Conservation (phyloP, 2,888 invertebrate species). For the Limnephilus lunatus region DNA sequence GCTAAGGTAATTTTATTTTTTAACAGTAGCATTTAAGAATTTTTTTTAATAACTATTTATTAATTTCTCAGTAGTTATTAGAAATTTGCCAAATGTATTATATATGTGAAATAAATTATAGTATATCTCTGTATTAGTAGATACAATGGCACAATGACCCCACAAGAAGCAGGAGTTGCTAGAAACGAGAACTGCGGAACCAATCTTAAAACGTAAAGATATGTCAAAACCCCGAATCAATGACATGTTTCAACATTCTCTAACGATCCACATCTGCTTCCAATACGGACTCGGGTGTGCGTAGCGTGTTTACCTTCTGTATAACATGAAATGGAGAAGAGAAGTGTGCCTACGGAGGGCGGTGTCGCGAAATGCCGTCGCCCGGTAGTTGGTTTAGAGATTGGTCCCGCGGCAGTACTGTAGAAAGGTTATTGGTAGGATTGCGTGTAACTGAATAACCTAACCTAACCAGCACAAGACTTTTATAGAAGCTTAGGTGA, state of each 20-base stretch:
- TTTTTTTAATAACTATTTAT: conserved; percentile 50
- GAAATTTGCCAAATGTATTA: conserved; percentile 64
- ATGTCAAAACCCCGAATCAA: background rate
- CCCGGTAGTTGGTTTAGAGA: background rate
- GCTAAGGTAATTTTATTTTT: conserved; percentile 32
- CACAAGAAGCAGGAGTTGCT: conserved; percentile 36
- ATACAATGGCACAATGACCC: conserved; percentile 61
- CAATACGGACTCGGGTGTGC: background rate
- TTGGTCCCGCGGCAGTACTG: conserved; percentile 5
- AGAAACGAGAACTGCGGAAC: conserved; percentile 15
- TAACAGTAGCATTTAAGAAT: conserved; percentile 23
- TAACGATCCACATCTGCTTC: background rate
- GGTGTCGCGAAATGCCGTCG: background rate
- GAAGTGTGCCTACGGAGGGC: background rate
- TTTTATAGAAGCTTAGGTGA: conserved; percentile 54
- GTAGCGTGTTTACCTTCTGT: background rate
- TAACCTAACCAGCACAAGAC: conserved; percentile 51
- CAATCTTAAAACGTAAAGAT: background rate
- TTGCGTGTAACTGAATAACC: conserved; percentile 38
- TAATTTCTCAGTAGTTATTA: conserved; percentile 60
- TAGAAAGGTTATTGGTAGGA: conserved; percentile 26
- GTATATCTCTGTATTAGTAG: conserved; percentile 56
- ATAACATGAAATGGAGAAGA: background rate
- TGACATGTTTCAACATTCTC: background rate
- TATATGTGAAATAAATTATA: conserved; percentile 61